Conservation (phyloP, 37 sponge, comb jelly and placozoan genomes). For the Ianthella basta region DNA sequence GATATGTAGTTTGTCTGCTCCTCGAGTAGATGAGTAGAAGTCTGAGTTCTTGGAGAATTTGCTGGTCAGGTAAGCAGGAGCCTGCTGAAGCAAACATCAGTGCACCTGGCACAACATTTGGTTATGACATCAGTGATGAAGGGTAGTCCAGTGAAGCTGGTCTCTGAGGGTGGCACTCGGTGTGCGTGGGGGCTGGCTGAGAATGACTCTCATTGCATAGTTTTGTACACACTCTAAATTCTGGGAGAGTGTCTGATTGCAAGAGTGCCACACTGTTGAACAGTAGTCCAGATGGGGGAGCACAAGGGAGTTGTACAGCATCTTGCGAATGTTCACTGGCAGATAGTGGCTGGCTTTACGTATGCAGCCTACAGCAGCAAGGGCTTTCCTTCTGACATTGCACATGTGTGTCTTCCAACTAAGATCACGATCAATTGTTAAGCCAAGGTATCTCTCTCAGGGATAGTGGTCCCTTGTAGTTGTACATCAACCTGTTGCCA, state of each 20-base stretch:
- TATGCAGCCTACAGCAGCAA: slow-evolving; percentile 15
- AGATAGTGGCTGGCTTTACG: not conserved
- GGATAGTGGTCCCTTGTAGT: slow-evolving; percentile 10
- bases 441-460: not conserved
- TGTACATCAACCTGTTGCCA: not conserved
- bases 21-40: too few species aligned
- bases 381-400: not conserved
- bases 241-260: not conserved
- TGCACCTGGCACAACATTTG: too few species aligned
- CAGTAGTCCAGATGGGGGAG: slow-evolving; percentile 21
- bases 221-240: not conserved
- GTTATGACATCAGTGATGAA: too few species aligned
- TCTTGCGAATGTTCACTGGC: not conserved
- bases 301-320: slow-evolving; percentile 13
- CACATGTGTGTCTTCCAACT: not conserved
- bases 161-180: slow-evolving; percentile 10
- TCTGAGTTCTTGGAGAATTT: too few species aligned
- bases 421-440: slow-evolving; percentile 5
- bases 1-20: too few species aligned
- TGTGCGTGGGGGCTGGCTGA: slow-evolving; percentile 2
- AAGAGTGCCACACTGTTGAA: slow-evolving; percentile 1
- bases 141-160: too few species aligned
- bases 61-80: too few species aligned
- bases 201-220: not conserved
- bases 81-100: too few species aligned